Evolutionary conservation across 2,113 vertebrate species (phyloP).

Genomic region (Cricetomys ansorgei): DNA sequence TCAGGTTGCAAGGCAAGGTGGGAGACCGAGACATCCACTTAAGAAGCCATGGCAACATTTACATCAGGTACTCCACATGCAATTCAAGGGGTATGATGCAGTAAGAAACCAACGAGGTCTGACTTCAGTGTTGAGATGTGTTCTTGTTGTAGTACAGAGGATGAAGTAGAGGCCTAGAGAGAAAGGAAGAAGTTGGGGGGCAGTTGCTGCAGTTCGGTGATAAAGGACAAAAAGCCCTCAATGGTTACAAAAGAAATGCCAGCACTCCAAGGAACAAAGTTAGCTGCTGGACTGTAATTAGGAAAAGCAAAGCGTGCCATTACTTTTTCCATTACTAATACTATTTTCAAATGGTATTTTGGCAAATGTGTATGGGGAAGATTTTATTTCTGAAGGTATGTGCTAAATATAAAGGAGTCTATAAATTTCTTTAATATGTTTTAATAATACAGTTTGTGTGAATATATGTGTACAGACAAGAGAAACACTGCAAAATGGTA

Average conservation of each 20-base stretch:
- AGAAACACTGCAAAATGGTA: slow-evolving; percentile 21
- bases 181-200: not conserved
- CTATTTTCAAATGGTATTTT: slow-evolving; percentile 29
- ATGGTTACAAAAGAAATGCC: not conserved
- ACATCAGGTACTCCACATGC: not conserved
- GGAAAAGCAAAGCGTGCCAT: not conserved
- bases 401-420: not conserved
- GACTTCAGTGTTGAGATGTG: not conserved
- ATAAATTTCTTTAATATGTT: slow-evolving; percentile 42
- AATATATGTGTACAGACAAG: not conserved
- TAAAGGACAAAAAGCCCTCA: not conserved
- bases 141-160: not conserved
- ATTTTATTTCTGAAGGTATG: not conserved
- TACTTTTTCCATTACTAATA: not conserved
- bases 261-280: not conserved
- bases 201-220: not conserved
- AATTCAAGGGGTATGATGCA: not conserved
- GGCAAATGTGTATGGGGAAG: not conserved
- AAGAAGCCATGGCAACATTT: not conserved
- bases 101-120: not conserved
- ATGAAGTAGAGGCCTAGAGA: not conserved
- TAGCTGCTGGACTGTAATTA: not conserved
- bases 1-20: not conserved
- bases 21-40: not conserved
- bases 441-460: not conserved